phyloP scores from a whole-genome alignment of 1,140 invertebrate genomes.

The Drosophila pectinifera region DNA sequence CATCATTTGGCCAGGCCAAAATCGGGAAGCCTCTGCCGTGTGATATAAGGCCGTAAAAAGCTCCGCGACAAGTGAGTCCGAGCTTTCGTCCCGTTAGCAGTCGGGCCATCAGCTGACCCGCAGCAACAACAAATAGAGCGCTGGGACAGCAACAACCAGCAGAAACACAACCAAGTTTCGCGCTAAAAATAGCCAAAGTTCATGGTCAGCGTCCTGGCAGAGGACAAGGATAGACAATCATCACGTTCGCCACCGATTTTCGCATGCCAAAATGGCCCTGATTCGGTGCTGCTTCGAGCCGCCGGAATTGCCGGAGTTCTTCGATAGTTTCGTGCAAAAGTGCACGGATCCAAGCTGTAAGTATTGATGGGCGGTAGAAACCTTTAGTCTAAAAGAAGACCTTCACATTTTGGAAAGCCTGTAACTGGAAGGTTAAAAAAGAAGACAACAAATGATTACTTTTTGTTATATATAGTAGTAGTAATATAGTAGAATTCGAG shows the following conservation, averaged over 20 bases:
- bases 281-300: constrained; percentile 92
- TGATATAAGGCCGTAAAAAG: constrained; percentile 60
- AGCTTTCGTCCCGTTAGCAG: constrained; percentile 60
- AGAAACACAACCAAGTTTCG: constrained; percentile 13
- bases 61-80: constrained; percentile 22
- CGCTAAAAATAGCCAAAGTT: constrained; percentile 62
- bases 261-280: constrained; percentile 87
- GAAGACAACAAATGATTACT: neutral
- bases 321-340: constrained; percentile 90
- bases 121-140: constrained; percentile 31
- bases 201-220: constrained; percentile 51
- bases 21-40: constrained; percentile 31
- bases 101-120: constrained; percentile 61
- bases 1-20: constrained; percentile 41
- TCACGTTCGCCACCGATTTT: constrained; percentile 1
- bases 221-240: constrained; percentile 3
- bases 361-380: constrained; percentile 80
- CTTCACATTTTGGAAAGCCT: neutral
- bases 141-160: neutral
- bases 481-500: neutral
- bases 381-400: neutral
- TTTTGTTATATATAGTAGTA: neutral
- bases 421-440: neutral
- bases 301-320: constrained; percentile 89
- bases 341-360: constrained; percentile 93